These are phyloP conservation scores for Heliconius sara DNA, from an alignment of 2,888 invertebrate genomes.

Conservation along the genomic window DNA sequence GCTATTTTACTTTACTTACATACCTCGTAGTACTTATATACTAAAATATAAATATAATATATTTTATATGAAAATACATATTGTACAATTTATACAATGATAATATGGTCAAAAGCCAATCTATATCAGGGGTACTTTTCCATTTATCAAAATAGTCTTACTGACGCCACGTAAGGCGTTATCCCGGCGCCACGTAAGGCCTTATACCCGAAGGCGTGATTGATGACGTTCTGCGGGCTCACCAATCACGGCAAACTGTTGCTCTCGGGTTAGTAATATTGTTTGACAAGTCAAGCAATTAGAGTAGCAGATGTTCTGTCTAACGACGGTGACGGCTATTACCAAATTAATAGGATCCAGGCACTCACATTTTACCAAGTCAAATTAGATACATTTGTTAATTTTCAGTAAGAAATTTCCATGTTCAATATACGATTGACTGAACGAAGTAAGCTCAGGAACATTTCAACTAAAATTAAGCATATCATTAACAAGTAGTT, in stretches of 20 bases:
- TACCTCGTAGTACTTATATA: too few relatives aligned
- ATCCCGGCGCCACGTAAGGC: constrained; percentile 17
- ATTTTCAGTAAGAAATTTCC: background rate
- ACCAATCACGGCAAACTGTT: constrained; percentile 35
- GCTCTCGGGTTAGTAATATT: constrained; percentile 34
- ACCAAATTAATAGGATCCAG: constrained; percentile 18
- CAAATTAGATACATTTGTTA: constrained; percentile 10
- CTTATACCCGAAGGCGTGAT: constrained; percentile 26
- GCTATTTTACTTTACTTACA: too few relatives aligned
- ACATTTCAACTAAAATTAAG: background rate
- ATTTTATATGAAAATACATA: background rate
- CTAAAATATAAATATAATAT: too few relatives aligned
- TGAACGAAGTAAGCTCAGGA: too few relatives aligned
- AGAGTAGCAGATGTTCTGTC: constrained; percentile 32
- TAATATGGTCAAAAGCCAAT: background rate
- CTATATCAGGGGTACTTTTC: background rate
- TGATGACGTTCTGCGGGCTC: constrained; percentile 24
- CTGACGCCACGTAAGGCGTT: constrained; percentile 15
- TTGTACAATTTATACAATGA: background rate
- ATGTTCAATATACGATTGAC: background rate
- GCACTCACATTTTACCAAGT: constrained; percentile 1
- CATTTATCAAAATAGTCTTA: constrained; percentile 35
- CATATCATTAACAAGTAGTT: background rate
- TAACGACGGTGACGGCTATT: constrained; percentile 25
- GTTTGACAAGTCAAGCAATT: constrained; percentile 34